These are phyloP conservation scores for Blastomussa wellsi DNA, from an alignment of 92 coral and sea anemone genomes.

Conservation along the genomic window DNA sequence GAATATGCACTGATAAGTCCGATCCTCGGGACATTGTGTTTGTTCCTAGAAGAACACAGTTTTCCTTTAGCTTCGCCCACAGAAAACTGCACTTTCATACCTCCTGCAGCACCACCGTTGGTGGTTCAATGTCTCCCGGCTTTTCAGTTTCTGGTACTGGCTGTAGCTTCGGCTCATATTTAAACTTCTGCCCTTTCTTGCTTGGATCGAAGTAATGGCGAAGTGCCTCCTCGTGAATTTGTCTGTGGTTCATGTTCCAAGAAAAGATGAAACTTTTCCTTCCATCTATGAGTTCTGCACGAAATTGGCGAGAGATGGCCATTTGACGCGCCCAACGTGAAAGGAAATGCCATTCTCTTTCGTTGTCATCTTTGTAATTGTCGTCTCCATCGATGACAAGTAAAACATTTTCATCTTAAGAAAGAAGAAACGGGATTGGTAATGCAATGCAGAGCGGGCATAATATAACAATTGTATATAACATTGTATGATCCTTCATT, in stretches of 20 bases:
- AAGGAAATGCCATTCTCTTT: slow-evolving; percentile 33
- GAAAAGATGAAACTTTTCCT: slow-evolving; percentile 69
- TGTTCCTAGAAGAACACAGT: background rate
- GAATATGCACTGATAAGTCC: no score
- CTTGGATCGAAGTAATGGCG: slow-evolving; percentile 45
- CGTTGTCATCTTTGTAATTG: slow-evolving; percentile 45
- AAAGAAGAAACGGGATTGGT: background rate
- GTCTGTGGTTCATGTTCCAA: slow-evolving; percentile 60
- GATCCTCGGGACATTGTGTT: no score
- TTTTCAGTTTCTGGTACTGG: background rate
- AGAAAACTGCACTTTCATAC: background rate
- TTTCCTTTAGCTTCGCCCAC: background rate
- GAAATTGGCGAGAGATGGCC: slow-evolving; percentile 53
- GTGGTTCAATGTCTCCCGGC: background rate
- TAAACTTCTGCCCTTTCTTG: slow-evolving; percentile 43
- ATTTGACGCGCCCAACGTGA: slow-evolving; percentile 62
- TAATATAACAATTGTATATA: no score
- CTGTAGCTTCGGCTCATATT: slow-evolving; percentile 10
- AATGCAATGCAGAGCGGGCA: no score
- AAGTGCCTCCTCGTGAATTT: slow-evolving; percentile 73
- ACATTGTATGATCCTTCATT: no score
- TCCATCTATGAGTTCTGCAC: slow-evolving; percentile 55
- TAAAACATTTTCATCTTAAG: slow-evolving; percentile 34
- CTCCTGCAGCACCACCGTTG: background rate
- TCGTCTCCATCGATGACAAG: slow-evolving; percentile 63